phyloP scores from a whole-genome alignment of 2,113 vertebrate species.

The Xenotilapia longispinis region DNA sequence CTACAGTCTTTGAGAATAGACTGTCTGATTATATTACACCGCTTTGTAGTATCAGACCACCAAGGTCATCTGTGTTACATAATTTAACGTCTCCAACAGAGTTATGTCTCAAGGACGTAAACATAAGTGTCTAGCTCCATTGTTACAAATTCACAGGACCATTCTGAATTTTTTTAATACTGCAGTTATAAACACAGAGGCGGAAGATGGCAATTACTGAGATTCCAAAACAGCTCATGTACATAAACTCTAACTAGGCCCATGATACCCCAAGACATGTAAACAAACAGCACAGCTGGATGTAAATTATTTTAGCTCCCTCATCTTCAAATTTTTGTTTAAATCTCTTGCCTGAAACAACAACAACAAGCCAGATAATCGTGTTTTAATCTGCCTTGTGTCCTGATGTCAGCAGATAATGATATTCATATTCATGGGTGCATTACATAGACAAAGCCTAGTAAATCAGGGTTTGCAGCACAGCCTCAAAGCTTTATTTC shows the following conservation, averaged over 20 bases:
- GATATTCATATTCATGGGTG: conserved; percentile 38
- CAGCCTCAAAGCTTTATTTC: conserved; percentile 14
- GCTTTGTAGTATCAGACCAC: background rate
- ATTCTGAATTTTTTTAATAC: conserved; percentile 27
- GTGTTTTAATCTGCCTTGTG: conserved; percentile 51
- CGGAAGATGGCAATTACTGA: conserved; percentile 49
- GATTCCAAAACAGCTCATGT: conserved; percentile 44
- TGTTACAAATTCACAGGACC: background rate
- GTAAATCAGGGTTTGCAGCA: conserved; percentile 13
- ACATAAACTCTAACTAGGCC: conserved; percentile 47
- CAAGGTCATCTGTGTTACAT: background rate
- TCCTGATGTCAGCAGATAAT: conserved; percentile 51
- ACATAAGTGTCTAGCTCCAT: background rate
- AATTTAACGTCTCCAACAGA: background rate
- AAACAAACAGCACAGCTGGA: conserved; percentile 62
- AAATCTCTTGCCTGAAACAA: conserved; percentile 51
- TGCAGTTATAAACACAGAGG: conserved; percentile 28
- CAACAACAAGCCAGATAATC: conserved; percentile 43
- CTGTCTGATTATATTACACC: background rate
- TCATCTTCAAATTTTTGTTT: conserved; percentile 28
- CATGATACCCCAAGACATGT: conserved; percentile 47
- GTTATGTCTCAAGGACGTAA: background rate
- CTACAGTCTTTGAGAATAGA: background rate
- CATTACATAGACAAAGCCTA: conserved; percentile 10
- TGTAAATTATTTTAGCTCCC: conserved; percentile 47